These are phyloP conservation scores for Portevinia maculata DNA, from an alignment of 2,888 invertebrate genomes.

Conservation along the genomic window DNA sequence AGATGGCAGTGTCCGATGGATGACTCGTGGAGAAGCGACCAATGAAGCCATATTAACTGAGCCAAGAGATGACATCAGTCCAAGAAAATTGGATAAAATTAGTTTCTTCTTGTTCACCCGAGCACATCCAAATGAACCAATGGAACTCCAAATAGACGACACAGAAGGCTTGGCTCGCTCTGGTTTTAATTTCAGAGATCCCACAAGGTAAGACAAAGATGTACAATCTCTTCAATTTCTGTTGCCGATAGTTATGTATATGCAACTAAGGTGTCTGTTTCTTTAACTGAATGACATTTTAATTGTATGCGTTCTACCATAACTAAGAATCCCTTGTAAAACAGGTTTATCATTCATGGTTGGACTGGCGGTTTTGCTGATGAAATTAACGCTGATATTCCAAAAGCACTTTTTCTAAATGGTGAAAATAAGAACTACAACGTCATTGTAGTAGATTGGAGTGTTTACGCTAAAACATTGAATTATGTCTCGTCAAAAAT, in stretches of 20 bases:
- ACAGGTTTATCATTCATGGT: conserved; percentile 83
- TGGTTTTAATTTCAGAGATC: conserved; percentile 28
- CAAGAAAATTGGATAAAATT: conserved; percentile 26
- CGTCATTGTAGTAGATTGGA: conserved; percentile 85
- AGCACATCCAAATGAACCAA: conserved; percentile 12
- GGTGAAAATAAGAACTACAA: conserved; percentile 84
- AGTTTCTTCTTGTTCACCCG: conserved; percentile 52
- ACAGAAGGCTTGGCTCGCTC: too few species aligned
- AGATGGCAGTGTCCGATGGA: conserved; percentile 46
- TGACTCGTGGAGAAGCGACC: conserved; percentile 38
- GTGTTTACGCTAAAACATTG: conserved; percentile 82
- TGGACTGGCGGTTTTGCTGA: conserved; percentile 85
- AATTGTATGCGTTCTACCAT: too few species aligned
- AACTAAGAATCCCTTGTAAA: too few species aligned
- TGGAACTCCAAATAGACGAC: too few species aligned
- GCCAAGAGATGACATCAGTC: background rate
- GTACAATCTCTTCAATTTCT: too few species aligned
- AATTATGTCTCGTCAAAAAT: conserved; percentile 84
- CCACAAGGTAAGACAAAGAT: conserved; percentile 51
- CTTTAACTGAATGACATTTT: background rate
- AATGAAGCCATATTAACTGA: conserved; percentile 12
- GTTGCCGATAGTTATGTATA: too few species aligned
- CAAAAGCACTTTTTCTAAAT: conserved; percentile 84
- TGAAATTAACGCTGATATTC: too few species aligned
- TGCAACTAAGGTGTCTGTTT: too few species aligned